Evolutionary conservation across 30 jellyfish, hydroid and myxozoan species (phyloP), one percentile per base, ranked within the genome.

Genomic region (Cassiopea xamachana): DNA sequence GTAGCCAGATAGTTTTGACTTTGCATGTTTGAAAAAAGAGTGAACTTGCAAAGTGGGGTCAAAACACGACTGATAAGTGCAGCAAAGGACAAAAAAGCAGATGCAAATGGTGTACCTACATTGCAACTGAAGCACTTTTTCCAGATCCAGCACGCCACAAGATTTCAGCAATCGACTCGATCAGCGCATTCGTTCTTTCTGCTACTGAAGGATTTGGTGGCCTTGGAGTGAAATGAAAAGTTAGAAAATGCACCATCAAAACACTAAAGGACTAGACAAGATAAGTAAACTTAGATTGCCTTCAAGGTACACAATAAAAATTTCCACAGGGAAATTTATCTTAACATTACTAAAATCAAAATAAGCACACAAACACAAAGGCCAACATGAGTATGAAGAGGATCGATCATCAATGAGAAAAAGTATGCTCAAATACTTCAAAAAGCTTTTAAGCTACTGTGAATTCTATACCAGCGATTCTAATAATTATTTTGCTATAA

Each of bases 131-230:
- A 45, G 91, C 97, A 2, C 39, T 47, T 68, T 69, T 83, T n/a
- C 75, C 50, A 1, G 73, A 14, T 49, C 95, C 95, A 39, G 96
- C 93, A 43, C 87, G 62, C 98, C 98, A 93, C 19, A 93, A 73
- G 17, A 93, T 89, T 17, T 93, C 95, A 47, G 93, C 75, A 17
- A 90, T 9, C 47, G 97, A 70, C 15, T 80, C 80, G 39, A 87
- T 85, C 46, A 93, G 87, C 2, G 93, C 89, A 46, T 46, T 79
- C 10, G 92, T 73, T 68, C 88, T 85, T 64, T 89, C 93, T 61
- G 46, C 83, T 46, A 87, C 0, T 4, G 98, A 77, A 15, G 93
- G 92, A 50, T 60, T 76, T 17, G 91, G 94, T 59, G 86, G 93
- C 81, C 93, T 83, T n/a, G n/a, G 55, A 47, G 18, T 45, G 3